Percentiles rank a stretch among this genome's conserved stretches.
Evolutionary conservation across 2,888 invertebrate species (phyloP).

Genomic region (Parnassius orleans): DNA sequence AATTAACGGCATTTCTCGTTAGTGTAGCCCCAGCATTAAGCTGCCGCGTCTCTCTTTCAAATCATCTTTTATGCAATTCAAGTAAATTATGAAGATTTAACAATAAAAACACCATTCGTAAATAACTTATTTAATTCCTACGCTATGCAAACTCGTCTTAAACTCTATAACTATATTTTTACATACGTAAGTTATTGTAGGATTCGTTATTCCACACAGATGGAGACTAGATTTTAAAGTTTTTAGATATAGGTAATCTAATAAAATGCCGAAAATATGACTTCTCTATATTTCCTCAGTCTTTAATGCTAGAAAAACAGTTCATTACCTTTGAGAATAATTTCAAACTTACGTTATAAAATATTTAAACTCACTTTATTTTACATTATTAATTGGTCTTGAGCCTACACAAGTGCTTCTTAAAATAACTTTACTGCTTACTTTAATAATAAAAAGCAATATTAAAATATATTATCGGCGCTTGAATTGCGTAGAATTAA

Average conservation of each 20-base stretch:
- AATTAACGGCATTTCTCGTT: no score
- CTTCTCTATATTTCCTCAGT: constrained; percentile 15
- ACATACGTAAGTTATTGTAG: constrained; percentile 30
- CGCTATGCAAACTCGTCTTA: constrained; percentile 26
- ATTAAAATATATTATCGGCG: constrained; percentile 20
- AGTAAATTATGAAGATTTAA: no score
- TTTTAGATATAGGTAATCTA: background rate
- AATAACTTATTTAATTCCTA: constrained; percentile 16
- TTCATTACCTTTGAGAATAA: background rate
- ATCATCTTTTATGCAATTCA: no score
- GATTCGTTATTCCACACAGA: constrained; percentile 28
- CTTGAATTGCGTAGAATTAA: constrained; percentile 7
- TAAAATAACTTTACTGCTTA: no score
- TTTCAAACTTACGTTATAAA: background rate
- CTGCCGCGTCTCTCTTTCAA: no score
- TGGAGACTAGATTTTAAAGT: constrained; percentile 36
- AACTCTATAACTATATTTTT: constrained; percentile 29
- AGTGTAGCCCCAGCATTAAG: no score
- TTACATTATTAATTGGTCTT: no score
- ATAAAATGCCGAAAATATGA: constrained; percentile 17
- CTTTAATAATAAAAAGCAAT: constrained; percentile 12
- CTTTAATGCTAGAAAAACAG: constrained; percentile 7
- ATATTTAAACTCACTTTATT: no score
- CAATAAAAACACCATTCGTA: constrained; percentile 1
- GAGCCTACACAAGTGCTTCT: no score